Conservation (phyloP, 2,888 invertebrate genomes). For the Eupithecia centaureata region DNA sequence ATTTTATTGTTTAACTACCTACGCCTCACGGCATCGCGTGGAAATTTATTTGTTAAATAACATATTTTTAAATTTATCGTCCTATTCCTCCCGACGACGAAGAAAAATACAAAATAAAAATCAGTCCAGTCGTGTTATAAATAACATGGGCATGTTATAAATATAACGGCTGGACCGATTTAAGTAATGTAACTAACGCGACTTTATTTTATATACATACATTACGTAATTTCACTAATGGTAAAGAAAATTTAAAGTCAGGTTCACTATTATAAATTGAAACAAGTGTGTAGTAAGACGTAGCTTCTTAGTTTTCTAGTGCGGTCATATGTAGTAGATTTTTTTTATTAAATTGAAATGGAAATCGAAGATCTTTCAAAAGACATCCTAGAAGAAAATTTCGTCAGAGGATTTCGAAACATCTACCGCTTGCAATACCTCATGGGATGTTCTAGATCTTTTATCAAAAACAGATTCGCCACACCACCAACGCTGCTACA, state of each 20-base stretch:
- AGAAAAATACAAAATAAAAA: too few species aligned
- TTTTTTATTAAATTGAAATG: conserved; percentile 16
- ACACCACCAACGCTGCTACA: conserved; percentile 57
- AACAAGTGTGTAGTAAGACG: background rate
- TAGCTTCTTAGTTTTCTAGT: background rate
- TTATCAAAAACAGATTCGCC: conserved; percentile 57
- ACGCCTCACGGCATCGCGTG: too few species aligned
- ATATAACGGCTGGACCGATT: too few species aligned
- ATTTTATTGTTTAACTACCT: background rate
- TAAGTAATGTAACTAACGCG: too few species aligned
- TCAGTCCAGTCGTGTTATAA: too few species aligned
- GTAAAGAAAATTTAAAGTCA: background rate
- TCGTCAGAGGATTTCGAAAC: conserved; percentile 50
- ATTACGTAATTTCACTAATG: background rate
- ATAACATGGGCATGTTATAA: too few species aligned
- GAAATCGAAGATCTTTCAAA: conserved; percentile 57
- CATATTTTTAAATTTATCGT: too few species aligned
- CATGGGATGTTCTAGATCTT: conserved; percentile 59
- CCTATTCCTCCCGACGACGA: too few species aligned
- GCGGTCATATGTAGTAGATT: too few species aligned
- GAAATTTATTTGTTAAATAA: too few species aligned
- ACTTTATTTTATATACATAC: too few species aligned
- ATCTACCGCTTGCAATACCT: conserved; percentile 53
- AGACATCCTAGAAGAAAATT: conserved; percentile 60
- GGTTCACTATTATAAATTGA: background rate